A percentile compares a stretch with the other conserved stretches of the same genome.
phyloP scores from a whole-genome alignment of 2,888 invertebrate species.

The Rhyacophila evoluta region DNA sequence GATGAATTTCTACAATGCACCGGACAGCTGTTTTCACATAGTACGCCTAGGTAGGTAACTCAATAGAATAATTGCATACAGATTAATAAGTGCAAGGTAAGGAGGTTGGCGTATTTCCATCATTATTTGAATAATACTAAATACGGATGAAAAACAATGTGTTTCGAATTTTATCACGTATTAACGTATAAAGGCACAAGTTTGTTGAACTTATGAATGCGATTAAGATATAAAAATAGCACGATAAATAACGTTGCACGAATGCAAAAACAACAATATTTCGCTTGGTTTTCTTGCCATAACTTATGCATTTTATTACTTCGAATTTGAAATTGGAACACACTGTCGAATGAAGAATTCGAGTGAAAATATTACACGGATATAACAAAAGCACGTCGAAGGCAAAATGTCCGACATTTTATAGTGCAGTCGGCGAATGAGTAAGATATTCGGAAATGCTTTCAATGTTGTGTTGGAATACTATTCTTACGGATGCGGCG shows the following conservation, averaged over 20 bases:
- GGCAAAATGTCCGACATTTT: slow-evolving; percentile 44
- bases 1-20: not conserved
- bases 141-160: too few species aligned
- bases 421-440: not conserved
- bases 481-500: too few species aligned
- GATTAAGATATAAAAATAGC: not conserved
- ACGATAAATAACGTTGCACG: not conserved
- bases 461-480: not conserved
- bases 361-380: not conserved
- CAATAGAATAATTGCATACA: too few species aligned
- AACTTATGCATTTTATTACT: not conserved
- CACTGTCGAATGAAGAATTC: not conserved
- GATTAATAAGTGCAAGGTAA: too few species aligned
- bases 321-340: not conserved
- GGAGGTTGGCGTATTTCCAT: too few species aligned
- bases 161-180: too few species aligned
- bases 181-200: not conserved
- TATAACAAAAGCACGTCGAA: not conserved
- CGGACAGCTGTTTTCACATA: not conserved
- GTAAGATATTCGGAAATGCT: not conserved
- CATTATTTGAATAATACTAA: too few species aligned
- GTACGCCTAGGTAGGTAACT: not conserved
- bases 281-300: not conserved
- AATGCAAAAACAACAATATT: not conserved
- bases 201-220: not conserved